phyloP scores from a whole-genome alignment of 2,113 vertebrate genomes.

The Oryzias curvinotus region DNA sequence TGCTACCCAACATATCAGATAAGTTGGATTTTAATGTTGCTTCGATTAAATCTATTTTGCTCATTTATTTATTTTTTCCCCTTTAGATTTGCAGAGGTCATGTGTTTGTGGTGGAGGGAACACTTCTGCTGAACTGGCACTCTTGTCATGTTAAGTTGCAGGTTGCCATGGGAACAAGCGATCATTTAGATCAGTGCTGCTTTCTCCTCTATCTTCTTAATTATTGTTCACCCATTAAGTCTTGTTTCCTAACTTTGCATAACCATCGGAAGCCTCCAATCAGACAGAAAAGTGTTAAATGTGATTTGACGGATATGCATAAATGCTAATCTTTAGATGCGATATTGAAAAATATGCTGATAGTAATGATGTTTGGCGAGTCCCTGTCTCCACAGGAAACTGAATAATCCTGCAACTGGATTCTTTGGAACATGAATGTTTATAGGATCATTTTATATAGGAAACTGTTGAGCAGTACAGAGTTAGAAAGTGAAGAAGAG shows the following conservation, averaged over 20 bases:
- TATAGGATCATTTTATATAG: too few species aligned
- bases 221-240: neutral
- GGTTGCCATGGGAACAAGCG: slow-evolving; percentile 64
- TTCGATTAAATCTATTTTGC: too few species aligned
- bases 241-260: neutral
- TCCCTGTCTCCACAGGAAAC: neutral
- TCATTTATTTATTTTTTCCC: too few species aligned
- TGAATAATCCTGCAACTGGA: slow-evolving; percentile 4
- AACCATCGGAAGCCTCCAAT: neutral
- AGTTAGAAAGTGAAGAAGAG: too few species aligned
- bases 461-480: too few species aligned
- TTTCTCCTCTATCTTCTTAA: slow-evolving; percentile 3
- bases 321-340: neutral
- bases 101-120: neutral
- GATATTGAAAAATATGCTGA: neutral
- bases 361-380: neutral
- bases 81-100: slow-evolving; percentile 11
- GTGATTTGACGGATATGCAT: neutral
- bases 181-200: slow-evolving; percentile 29
- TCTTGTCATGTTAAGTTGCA: slow-evolving; percentile 42
- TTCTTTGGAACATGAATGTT: too few species aligned
- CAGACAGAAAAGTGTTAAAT: neutral
- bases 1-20: neutral
- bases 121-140: slow-evolving; percentile 53
- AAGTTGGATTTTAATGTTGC: too few species aligned